Evolutionary conservation across 1,140 invertebrate species (phyloP).

Genomic region (Drosophila prosaltans): DNA sequence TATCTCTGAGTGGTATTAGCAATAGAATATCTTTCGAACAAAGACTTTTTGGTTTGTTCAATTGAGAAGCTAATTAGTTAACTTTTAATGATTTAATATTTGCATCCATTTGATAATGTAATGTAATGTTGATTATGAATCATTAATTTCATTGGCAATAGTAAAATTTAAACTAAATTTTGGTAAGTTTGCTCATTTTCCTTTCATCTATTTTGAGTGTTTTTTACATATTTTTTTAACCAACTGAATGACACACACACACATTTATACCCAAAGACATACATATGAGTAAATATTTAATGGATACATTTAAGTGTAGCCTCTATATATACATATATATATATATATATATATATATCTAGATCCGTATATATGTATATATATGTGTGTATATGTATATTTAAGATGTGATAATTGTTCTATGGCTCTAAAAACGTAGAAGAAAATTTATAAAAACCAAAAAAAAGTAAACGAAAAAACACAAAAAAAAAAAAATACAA

Average conservation of each 20-base stretch:
- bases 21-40: too few relatives aligned
- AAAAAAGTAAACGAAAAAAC: constrained; percentile 16
- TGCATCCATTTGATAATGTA: too few relatives aligned
- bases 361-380: constrained; percentile 16
- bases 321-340: constrained; percentile 33
- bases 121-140: too few relatives aligned
- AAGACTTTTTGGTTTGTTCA: too few relatives aligned
- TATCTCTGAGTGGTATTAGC: too few relatives aligned
- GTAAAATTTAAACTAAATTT: too few relatives aligned
- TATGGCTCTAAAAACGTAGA: constrained; percentile 64
- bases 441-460: constrained; percentile 51
- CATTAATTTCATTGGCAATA: too few relatives aligned
- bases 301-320: constrained; percentile 77
- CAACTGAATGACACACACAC: constrained; percentile 7
- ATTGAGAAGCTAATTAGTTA: too few relatives aligned
- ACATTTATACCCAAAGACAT: constrained; percentile 33
- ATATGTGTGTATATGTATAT: constrained; percentile 15
- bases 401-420: constrained; percentile 81
- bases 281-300: constrained; percentile 77
- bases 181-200: too few relatives aligned
- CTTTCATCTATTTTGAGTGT: too few relatives aligned
- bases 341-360: constrained; percentile 22
- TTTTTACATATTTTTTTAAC: neutral
- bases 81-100: too few relatives aligned
- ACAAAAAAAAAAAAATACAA: constrained; percentile 30